Base-by-base conservation (phyloP, 2,797 vertebrate genomes). In the Artibeus jamaicensis region DNA sequence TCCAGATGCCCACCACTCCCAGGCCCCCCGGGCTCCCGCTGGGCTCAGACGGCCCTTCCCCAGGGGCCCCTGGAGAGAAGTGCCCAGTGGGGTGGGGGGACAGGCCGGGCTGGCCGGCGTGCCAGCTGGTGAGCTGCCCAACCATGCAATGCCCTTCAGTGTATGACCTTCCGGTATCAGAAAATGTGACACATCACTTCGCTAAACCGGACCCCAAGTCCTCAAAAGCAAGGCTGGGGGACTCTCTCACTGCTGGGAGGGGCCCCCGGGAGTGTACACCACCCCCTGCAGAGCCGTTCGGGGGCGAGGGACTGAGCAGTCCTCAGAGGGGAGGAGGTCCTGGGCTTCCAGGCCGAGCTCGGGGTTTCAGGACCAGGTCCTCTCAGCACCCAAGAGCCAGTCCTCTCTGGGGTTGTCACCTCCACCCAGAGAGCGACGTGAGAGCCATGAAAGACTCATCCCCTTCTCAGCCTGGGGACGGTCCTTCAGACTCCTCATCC, bases 401-500 rank as follows among this genome's bases (percentile, higher is more conserved):
- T 32, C n/a, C 24, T 73, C 44, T 22, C 50, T 10, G 5, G 24
- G 67, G 46, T 4, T 74, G 6, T 9, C 6, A 8, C 74, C 3
- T 5, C 5, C 6, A 0, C 9, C 2, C 39, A 5, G 21, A 76
- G 46, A 11, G 59, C 24, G 32, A 21, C 74, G 1, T 0, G 0
- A 4, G 37, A 37, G 18, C 14, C 55, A 55, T 32, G 46, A 10
- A 70, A 59, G 68, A 10, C 10, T 24, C 24, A 29, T 8, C 3
- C 3, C 21, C 15, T 73, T 32, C 32, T 62, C 29, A 32, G 42
- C 26, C 3, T 22, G 34, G 9, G 6, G 57, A 62, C 21, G 70
- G 37, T 3, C 46, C 46, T 59, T 90, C 65, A 11, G 37, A 55
- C 16, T 53, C 37, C 37, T 9, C 0, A 24, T 6, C 11, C 15